Percentiles rank a stretch among this genome's conserved stretches.
phyloP scores from a whole-genome alignment of 2,797 vertebrate genomes.

The Cossypha dichroa region DNA sequence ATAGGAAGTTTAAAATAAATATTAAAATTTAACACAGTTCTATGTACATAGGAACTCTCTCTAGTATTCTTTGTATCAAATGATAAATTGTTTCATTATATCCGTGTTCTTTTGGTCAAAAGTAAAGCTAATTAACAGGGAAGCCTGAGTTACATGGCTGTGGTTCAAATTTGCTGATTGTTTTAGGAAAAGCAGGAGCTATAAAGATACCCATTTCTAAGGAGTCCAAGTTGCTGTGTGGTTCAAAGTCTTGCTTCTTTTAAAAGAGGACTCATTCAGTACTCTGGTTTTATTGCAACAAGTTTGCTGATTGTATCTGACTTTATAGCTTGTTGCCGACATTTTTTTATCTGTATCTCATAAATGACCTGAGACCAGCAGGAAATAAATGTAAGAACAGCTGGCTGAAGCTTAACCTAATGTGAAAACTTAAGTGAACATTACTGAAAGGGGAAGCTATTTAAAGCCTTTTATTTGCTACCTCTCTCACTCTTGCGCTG shows the following conservation, averaged over 20 bases:
- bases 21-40: background rate
- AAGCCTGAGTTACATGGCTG: background rate
- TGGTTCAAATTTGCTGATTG: background rate
- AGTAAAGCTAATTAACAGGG: background rate
- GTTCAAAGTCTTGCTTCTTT: background rate
- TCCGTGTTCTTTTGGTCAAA: background rate
- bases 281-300: background rate
- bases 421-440: background rate
- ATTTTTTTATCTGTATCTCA: background rate
- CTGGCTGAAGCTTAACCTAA: background rate
- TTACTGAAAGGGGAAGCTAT: background rate
- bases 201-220: background rate
- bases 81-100: background rate
- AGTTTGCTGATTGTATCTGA: background rate
- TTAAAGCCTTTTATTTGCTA: conserved; percentile 13
- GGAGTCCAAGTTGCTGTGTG: background rate
- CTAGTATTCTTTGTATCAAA: background rate
- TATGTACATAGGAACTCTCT: background rate
- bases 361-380: background rate
- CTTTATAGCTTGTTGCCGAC: background rate
- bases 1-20: background rate
- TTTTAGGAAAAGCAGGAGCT: background rate
- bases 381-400: background rate
- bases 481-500: background rate
- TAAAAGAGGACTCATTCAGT: background rate